Evolutionary conservation across 2,113 vertebrate species (phyloP).

Genomic region (Microtus montanus): DNA sequence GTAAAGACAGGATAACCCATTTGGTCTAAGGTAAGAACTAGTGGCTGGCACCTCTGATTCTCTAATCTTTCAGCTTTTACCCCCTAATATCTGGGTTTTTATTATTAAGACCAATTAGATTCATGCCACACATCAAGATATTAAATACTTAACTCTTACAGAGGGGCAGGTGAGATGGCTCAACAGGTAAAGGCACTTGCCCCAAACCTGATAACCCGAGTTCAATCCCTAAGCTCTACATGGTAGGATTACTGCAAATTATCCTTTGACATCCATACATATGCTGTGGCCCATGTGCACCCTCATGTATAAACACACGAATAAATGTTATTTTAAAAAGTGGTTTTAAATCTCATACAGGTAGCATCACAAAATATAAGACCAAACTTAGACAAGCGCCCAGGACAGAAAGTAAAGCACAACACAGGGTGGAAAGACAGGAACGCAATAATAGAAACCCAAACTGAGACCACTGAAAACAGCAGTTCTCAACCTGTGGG

Average conservation of each 20-base stretch:
- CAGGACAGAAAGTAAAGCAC: neutral
- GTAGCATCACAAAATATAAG: slow-evolving; percentile 44
- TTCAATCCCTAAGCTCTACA: neutral
- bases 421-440: neutral
- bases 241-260: neutral
- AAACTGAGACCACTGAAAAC: neutral
- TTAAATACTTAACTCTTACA: neutral
- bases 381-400: neutral
- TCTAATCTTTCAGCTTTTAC: no score
- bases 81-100: no score
- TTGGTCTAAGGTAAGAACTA: no score
- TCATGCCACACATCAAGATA: neutral
- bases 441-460: neutral
- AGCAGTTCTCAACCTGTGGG: neutral
- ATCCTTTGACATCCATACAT: neutral
- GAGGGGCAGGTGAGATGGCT: neutral
- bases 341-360: neutral
- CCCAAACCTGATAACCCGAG: neutral
- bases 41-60: no score
- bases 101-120: no score
- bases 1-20: no score
- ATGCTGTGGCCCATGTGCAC: neutral
- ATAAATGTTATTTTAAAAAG: neutral
- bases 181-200: neutral
- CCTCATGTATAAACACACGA: neutral